Base-by-base conservation (phyloP, 2,113 vertebrate species). In the Ibidorhyncha struthersii region DNA sequence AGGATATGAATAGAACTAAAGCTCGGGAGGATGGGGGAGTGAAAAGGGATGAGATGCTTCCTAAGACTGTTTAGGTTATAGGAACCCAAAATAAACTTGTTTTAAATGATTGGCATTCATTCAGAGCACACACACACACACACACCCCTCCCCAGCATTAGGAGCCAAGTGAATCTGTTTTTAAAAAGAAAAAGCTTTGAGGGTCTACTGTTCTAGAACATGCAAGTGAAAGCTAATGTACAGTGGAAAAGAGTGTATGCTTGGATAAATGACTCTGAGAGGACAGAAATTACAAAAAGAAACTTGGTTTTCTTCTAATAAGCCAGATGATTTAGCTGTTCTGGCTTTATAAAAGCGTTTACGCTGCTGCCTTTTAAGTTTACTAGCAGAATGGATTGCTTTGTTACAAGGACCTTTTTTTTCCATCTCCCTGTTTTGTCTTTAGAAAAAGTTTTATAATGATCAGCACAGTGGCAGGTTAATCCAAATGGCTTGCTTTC, bases 171-270 rank as follows among this genome's bases (percentile, higher is more conserved):
- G 15, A 93, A 89, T 81, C 32, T 95, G 84, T 67, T 96, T 93
- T 93, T 36, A 61, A 59, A 82, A 91, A 70, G 22, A 82, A 72
- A 71, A 91, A 63, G 9, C 29, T 93, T 67, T 61, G 84, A 70
- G 72, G 23, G 67, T 58, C 53, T 92, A 3, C 66, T 52, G 40
- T 78, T 91, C 38, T 74, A 43, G 5, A n/a, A 69, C 86, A 92
- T 80, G 55, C 79, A 91, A 94, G 61, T 92, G 95, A 92, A 94
- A 76, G 49, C 59, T 96, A 69, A 80, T 49, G 30, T 87, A 83
- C 82, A 66, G 82, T 72, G 55, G 69, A 92, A 71, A 90, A 62
- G 79, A 94, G 29, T 55, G 72, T 81, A 50, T 80, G 82, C 63
- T 96, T 93, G 52, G 59, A 26, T 71, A 78, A 95, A 76, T 30